Evolutionary conservation across 35 echinoderm and acorn worm species (phyloP).

Genomic region (Ophioderma brevispina): DNA sequence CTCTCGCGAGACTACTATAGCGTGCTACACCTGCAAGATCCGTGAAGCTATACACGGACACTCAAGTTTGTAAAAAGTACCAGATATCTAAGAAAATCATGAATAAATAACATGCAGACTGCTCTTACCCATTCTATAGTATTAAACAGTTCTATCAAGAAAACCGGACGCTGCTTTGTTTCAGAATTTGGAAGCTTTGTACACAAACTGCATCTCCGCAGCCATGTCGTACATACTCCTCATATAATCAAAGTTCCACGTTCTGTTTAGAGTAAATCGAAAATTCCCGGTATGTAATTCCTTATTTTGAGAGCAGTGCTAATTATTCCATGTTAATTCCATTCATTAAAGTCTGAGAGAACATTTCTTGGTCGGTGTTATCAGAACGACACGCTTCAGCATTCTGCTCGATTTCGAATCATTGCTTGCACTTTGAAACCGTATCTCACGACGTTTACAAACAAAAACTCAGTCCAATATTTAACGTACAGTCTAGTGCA

Average conservation of each 20-base stretch:
- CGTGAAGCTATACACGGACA: background rate
- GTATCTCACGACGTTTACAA: constrained; percentile 74
- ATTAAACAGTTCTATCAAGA: background rate
- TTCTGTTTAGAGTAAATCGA: too few relatives aligned
- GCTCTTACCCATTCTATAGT: background rate
- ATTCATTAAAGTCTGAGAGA: constrained; percentile 9
- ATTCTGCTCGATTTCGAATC: constrained; percentile 43
- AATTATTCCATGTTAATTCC: background rate
- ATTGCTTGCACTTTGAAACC: constrained; percentile 83
- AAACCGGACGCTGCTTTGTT: too few relatives aligned
- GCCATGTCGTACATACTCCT: too few relatives aligned
- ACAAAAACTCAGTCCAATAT: constrained; percentile 73
- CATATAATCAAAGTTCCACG: too few relatives aligned
- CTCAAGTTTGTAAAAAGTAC: constrained; percentile 1
- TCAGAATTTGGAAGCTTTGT: too few relatives aligned
- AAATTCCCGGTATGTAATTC: too few relatives aligned
- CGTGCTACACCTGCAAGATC: background rate
- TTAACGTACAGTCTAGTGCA: constrained; percentile 67
- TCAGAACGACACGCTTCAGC: background rate
- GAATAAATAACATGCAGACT: background rate
- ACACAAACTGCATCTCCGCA: too few relatives aligned
- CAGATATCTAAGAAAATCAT: constrained; percentile 2
- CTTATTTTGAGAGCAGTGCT: too few relatives aligned
- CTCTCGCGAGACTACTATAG: background rate
- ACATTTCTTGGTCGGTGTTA: background rate